Evolutionary conservation across 1,140 invertebrate species (phyloP), one percentile per base, ranked within the genome.

Genomic region (Aphidius gifuensis): DNA sequence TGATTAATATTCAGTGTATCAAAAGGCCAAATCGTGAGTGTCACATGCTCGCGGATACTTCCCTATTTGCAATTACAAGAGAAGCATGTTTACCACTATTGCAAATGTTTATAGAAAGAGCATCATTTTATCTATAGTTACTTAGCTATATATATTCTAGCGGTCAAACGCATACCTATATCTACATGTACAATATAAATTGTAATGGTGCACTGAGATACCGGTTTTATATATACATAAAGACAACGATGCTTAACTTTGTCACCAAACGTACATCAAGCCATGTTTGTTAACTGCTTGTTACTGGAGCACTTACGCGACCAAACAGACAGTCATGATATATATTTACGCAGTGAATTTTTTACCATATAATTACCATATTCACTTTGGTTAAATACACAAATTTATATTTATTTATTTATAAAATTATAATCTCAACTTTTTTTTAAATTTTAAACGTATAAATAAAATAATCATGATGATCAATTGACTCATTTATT

Each of bases 251-350:
- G 58, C 42, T 43, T 60, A 60, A 60, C 58, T 60, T 57, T 55
- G 61, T 59, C 49, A 56, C 21, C 53, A 54, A 45, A 45, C 58
- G 23, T 39, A 43, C 56, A 54, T 44, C 42, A 55, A 61, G 54
- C 58, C 23, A 32, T 60, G 46, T 51, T 62, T 32, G 23, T 55
- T 62, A 65, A 65, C 56, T 55, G 60, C 64, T 65, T 62, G 64
- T 65, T 65, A 65, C 64, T 62, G 59, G 64, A 61, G 60, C 60
- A 65, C 58, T 60, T 64, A 64, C 43, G 62, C 51, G 53, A 42
- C 53, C 58, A 47, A 48, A 60, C 50, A 60, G 58, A 47, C 58
- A 47, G 48, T 60, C 58, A 38, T 5, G 58, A 49, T 40, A 59
- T 60, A 50, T 49, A 48, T 60, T 48, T 60, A 51, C 47, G n/a